phyloP scores from a whole-genome alignment of 2,797 vertebrate genomes.

The Sebastes diploproa region DNA sequence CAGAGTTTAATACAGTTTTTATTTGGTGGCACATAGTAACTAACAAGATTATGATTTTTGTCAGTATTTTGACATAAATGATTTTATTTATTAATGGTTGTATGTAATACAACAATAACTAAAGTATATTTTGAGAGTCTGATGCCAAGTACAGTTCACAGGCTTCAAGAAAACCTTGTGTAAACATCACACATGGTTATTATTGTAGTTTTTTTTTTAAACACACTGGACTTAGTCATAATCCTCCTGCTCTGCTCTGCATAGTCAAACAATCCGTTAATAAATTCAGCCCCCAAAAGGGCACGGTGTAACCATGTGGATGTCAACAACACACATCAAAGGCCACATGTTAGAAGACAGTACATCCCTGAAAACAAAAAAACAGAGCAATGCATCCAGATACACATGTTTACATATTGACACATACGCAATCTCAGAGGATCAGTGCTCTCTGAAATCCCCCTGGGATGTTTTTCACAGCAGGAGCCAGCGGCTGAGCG shows the following conservation, averaged over 20 bases:
- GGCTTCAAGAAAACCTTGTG: not conserved
- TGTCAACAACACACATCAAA: constrained; percentile 65
- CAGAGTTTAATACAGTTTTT: not conserved
- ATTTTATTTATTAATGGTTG: not conserved
- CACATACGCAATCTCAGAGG: constrained; percentile 67
- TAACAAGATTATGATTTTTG: not conserved
- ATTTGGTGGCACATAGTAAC: not conserved
- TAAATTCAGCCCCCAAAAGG: constrained; percentile 58
- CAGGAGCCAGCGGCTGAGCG: constrained; percentile 35
- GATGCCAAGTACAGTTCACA: constrained; percentile 4
- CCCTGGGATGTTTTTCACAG: constrained; percentile 73
- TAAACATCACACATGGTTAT: constrained; percentile 49
- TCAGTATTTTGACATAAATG: not conserved
- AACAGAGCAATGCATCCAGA: constrained; percentile 60
- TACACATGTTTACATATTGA: constrained; percentile 75
- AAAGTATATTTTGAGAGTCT: not conserved
- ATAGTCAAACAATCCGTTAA: constrained; percentile 61
- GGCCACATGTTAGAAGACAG: constrained; percentile 40
- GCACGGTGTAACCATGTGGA: constrained; percentile 29
- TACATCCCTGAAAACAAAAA: constrained; percentile 68
- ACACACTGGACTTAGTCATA: constrained; percentile 39
- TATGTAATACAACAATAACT: not conserved
- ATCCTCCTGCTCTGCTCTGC: constrained; percentile 38
- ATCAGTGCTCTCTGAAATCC: constrained; percentile 67
- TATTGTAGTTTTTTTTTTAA: constrained; percentile 31